Evolutionary conservation across 2,888 invertebrate species (phyloP), one percentile per base, ranked within the genome.

Genomic region (Eupeodes luniger): DNA sequence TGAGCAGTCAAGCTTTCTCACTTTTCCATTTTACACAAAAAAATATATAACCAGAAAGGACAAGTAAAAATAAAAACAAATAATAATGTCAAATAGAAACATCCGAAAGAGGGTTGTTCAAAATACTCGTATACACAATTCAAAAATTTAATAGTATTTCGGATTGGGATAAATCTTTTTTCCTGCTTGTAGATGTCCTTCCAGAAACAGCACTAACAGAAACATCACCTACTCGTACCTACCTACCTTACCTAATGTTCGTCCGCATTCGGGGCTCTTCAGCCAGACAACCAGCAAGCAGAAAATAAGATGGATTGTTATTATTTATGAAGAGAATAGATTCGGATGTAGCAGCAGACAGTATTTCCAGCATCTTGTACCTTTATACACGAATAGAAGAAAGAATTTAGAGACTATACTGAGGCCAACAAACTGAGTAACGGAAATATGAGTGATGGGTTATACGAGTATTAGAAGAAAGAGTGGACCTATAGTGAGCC

Each of bases 321-420:
- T 86, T 86, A 82, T 86, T 79, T 86, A 86, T 86, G 86, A 86
- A 82, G 74, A 67, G 69, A 64, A 86, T 78, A 70, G 82, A 81
- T 82, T 69, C 75, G 78, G 74, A 86, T 82, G 78, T 77, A 67
- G 67, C 82, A 82, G 44, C 78, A 53, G 69, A 81, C 67, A 78
- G 78, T 67, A 82, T 75, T 67, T 67, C n/a, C n/a, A 51, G n/a
- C 49, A 67, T 62, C 16, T 40, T 53, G 16, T 53, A 76, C 59
- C 49, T 53, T 4, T 55, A 70, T 55, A 74, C 40, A 55, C 49
- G 57, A 40, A 61, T 27, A 27, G 27, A 27, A 27, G 27, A 27
- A 2, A 27, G 27, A 27, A 1, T 27, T 27, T 27, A 27, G 27
- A 57, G 49, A 74, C 55, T 70, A 4, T 47, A n/a, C n/a, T 10